phyloP scores from a whole-genome alignment of 1,140 invertebrate species.

The Portunus trituberculatus region DNA sequence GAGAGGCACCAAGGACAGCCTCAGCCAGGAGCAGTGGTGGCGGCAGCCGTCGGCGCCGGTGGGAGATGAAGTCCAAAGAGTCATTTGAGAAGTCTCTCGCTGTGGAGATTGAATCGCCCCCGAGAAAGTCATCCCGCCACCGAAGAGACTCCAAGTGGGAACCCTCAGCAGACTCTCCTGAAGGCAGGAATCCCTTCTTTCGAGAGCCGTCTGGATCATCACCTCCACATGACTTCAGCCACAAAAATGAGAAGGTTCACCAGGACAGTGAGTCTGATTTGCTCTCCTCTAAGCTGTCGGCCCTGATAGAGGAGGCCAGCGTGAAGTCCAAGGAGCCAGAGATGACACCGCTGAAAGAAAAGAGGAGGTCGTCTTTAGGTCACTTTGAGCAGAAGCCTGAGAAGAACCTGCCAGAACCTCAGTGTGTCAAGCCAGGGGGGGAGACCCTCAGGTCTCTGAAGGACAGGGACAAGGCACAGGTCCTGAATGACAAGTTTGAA shows the following conservation, averaged over 20 bases:
- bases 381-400: background rate
- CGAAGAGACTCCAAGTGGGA: conserved; percentile 33
- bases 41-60: conserved; percentile 62
- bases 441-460: background rate
- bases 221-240: background rate
- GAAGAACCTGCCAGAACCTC: background rate
- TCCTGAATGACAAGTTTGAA: conserved; percentile 63
- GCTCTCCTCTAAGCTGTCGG: conserved; percentile 51
- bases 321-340: conserved; percentile 48
- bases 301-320: conserved; percentile 62
- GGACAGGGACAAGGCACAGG: conserved; percentile 39
- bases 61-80: conserved; percentile 68
- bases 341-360: background rate
- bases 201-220: background rate
- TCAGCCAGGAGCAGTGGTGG: conserved; percentile 61
- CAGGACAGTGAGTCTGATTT: conserved; percentile 50
- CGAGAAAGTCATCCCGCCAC: conserved; percentile 4
- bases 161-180: background rate
- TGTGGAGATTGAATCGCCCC: conserved; percentile 60
- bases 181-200: background rate
- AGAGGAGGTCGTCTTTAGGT: background rate
- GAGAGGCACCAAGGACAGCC: conserved; percentile 34
- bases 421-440: background rate
- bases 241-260: background rate
- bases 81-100: conserved; percentile 67